These are phyloP conservation scores for Trichonephila clavipes DNA, from an alignment of 1,140 invertebrate species.

Conservation along the genomic window DNA sequence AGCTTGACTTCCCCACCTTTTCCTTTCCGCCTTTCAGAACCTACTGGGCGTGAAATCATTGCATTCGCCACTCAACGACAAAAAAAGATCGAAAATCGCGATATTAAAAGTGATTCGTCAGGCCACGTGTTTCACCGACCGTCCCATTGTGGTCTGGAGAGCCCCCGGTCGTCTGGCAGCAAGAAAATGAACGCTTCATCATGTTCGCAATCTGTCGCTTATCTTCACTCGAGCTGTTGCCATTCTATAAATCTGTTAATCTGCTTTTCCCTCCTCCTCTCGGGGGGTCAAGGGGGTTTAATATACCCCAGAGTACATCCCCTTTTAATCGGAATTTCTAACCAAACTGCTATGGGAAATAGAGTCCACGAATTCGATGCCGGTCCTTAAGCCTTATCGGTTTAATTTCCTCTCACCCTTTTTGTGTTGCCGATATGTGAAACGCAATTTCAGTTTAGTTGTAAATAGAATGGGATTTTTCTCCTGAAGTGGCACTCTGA, in stretches of 20 bases:
- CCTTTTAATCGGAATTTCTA: conserved; percentile 11
- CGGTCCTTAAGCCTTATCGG: not conserved
- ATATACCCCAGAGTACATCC: not conserved
- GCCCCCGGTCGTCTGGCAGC: not conserved
- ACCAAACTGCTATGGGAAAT: not conserved
- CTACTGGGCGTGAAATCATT: conserved; percentile 57
- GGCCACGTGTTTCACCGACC: conserved; percentile 12
- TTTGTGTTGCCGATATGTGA: not conserved
- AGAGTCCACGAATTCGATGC: not conserved
- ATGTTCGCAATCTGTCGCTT: conserved; percentile 70
- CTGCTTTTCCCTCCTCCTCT: conserved; percentile 20
- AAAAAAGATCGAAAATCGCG: conserved; percentile 22
- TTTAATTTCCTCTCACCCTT: conserved; percentile 16
- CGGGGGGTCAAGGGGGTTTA: conserved; percentile 54
- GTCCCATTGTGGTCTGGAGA: conserved; percentile 70
- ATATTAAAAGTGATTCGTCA: conserved; percentile 64
- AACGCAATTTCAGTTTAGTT: not conserved
- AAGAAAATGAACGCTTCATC: conserved; percentile 38
- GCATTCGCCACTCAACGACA: not conserved
- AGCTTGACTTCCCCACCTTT: not conserved
- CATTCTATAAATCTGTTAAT: conserved; percentile 73
- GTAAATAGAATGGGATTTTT: not conserved
- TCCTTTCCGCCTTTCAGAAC: conserved; percentile 1
- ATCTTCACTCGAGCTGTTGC: conserved; percentile 54
- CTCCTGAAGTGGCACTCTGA: too few relatives aligned